Base-by-base conservation (phyloP, 1,140 invertebrate species). In the Drosophila bipectinata region DNA sequence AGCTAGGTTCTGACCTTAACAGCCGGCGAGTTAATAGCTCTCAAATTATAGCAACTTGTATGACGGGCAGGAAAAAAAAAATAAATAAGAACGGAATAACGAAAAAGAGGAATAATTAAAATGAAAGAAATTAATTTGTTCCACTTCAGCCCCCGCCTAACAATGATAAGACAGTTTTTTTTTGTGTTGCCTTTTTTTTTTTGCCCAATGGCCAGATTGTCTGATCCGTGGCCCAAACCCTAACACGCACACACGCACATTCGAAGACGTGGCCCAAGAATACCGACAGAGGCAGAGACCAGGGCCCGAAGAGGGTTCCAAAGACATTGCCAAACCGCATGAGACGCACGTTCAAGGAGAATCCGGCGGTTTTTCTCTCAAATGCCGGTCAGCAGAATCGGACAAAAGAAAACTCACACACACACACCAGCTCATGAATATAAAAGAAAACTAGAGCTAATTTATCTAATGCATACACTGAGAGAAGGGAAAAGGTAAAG, bases 61-160 rank as follows among this genome's bases (percentile, higher is more conserved):
- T 56, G 58, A 75, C 32, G 45, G 58, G 55, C 77, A 58, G 66
- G 32, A 47, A 60, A 49, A 26, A n/a, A 39, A 18, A 18, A 61
- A 30, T 39, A 21, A 26, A 57, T 55, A 51, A 24, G 48, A 32
- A 54, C 5, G 49, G 2, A 3, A 12, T 12, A n/a, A 32, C 45
- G 9, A 34, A 44, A 39, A 55, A 60, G 34, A 45, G 28, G 41
- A 77, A 84, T 74, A 79, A 85, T 82, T 78, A 82, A 88, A 79
- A 82, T 41, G 67, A 87, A 88, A 58, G 66, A 87, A 87, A 88
- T 88, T 87, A 88, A 87, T 87, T 87, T 87, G 83, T 87, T 87
- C 83, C 83, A 87, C 83, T 87, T 82, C 79, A 87, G 82, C 78
- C 79, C 79, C 83, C 79, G 79, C 79, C 83, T 88, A 77, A 88